Conservation (phyloP, 2,888 invertebrate species). For the Metallyticus violacea region DNA sequence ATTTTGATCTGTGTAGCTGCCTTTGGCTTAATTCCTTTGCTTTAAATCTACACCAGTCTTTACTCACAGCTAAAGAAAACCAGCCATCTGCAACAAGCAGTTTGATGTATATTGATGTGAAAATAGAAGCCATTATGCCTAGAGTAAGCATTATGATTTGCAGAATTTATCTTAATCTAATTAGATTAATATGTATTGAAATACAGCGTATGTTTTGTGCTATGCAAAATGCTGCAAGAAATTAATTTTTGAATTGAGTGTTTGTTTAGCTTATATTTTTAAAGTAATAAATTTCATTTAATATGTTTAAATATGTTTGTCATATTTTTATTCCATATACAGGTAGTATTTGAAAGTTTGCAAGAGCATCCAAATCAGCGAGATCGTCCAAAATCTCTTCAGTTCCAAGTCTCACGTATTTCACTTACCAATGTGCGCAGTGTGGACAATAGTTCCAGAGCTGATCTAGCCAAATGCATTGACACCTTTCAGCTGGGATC, state of each 20-base stretch:
- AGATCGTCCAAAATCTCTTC: slow-evolving; percentile 84
- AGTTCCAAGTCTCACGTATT: slow-evolving; percentile 77
- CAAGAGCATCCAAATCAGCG: slow-evolving; percentile 57
- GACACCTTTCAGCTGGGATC: slow-evolving; percentile 73
- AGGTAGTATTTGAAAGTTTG: slow-evolving; percentile 22
- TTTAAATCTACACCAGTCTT: slow-evolving; percentile 78
- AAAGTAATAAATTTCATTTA: slow-evolving; percentile 2
- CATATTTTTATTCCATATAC: background rate
- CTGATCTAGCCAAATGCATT: slow-evolving; percentile 76
- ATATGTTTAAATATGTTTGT: too few species aligned
- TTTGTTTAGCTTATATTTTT: too few species aligned
- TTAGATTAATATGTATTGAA: background rate
- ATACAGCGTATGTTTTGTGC: too few species aligned
- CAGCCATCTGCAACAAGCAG: slow-evolving; percentile 39
- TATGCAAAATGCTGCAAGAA: background rate
- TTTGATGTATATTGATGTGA: slow-evolving; percentile 72
- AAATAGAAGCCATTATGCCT: slow-evolving; percentile 91
- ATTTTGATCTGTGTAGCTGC: slow-evolving; percentile 82
- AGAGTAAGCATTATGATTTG: slow-evolving; percentile 62
- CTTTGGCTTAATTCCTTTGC: slow-evolving; percentile 94
- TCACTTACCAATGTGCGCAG: slow-evolving; percentile 62
- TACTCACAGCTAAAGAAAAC: slow-evolving; percentile 52
- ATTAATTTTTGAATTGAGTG: background rate
- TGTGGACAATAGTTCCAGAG: slow-evolving; percentile 64
- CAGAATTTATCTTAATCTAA: background rate